A percentile compares a stretch with the other conserved stretches of the same genome.
These are phyloP conservation scores for Phengaris alcon DNA, from an alignment of 2,888 invertebrate genomes.

Conservation along the genomic window DNA sequence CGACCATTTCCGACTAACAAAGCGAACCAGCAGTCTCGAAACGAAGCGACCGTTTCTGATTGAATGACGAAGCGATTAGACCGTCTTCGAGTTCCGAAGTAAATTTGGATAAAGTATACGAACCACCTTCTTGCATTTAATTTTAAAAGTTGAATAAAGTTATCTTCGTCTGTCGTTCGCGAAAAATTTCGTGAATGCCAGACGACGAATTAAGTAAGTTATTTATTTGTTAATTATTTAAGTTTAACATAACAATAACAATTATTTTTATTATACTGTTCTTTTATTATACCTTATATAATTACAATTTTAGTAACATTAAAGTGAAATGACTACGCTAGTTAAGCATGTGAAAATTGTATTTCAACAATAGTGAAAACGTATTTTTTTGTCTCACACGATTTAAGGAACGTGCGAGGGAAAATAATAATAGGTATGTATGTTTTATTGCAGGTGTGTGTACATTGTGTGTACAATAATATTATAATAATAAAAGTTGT, in stretches of 20 bases:
- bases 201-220: slow-evolving; percentile 50
- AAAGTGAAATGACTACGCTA: not conserved
- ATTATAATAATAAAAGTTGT: slow-evolving; percentile 2
- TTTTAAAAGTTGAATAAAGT: slow-evolving; percentile 24
- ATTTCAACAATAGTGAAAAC: slow-evolving; percentile 3
- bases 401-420: slow-evolving; percentile 4
- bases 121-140: slow-evolving; percentile 35
- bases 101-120: slow-evolving; percentile 17
- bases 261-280: slow-evolving; percentile 20
- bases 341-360: not conserved
- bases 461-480: not conserved
- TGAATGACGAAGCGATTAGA: not conserved
- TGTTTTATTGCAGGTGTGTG: not conserved
- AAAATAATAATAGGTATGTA: not conserved
- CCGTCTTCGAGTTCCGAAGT: not conserved
- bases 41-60: not conserved
- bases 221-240: slow-evolving; percentile 38
- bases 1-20: slow-evolving; percentile 59
- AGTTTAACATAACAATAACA: slow-evolving; percentile 30
- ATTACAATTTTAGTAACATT: not conserved
- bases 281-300: not conserved
- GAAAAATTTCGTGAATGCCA: slow-evolving; percentile 60
- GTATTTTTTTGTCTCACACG: not conserved
- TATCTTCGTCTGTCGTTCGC: slow-evolving; percentile 63
- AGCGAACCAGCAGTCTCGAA: not conserved